Base-by-base conservation (phyloP, 2,888 invertebrate species). In the Electrophaes corylata region DNA sequence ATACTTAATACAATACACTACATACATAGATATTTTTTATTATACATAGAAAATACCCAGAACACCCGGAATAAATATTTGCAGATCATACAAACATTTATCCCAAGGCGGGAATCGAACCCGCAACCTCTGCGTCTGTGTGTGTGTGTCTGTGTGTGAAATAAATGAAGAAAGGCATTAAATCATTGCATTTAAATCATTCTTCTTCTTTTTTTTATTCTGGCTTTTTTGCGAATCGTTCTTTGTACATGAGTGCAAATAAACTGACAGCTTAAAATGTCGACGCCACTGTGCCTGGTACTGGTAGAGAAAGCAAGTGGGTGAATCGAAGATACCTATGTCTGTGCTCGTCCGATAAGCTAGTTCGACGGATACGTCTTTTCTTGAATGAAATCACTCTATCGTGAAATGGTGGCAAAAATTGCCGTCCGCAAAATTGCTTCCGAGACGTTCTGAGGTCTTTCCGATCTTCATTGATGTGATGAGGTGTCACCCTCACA, bases 331-430 rank as follows among this genome's bases (percentile, higher is more conserved):
- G 79, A 79, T 76, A 74, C 16, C 35, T 37, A 37, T 66, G 75
- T 67, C 74, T 75, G 77, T 57, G 70, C 51, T 71, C 69, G 67
- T 65, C 71, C 71, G 83, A 84, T 84, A 84, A 83, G 77, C 78
- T 75, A 76, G 71, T 80, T 75, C 75, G 73, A 70, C 69, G 73
- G 76, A 72, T 74, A 81, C 74, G 73, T 81, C 78, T 78, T 78
- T 78, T 73, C 70, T 70, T 69, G 70, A 76, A 81, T 75, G 75
- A 83, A 84, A 83, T 82, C 81, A 82, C 75, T 84, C 78, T 74
- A 71, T 76, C 82, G 78, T 79, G 78, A 81, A 84, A 86, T 83
- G 74, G 78, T 74, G 81, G 78, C 82, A 79, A 83, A 83, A 84
- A 83, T 83, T 83, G 81, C 73, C 76, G 71, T 71, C 76, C 75